Evolutionary conservation across 2,797 vertebrate species (phyloP), one percentile per base, ranked within the genome.

Genomic region (Gorsachius magnificus): DNA sequence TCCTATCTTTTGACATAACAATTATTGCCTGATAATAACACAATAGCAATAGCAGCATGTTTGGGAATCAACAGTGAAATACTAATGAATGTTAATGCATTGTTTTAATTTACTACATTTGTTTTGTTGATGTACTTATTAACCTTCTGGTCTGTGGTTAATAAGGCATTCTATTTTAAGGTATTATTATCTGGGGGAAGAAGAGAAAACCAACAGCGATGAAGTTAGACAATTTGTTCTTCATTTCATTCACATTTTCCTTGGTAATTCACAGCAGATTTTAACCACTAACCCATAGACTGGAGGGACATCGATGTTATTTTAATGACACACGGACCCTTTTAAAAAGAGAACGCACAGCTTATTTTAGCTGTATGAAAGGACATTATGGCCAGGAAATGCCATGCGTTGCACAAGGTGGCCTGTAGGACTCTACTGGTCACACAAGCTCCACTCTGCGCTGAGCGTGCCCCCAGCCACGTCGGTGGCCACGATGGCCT

Each of bases 41-140:
- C 87, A 76, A 83, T 91, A 94, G 93, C 87, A 92, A 95, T 45
- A 96, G 87, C 79, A 95, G 92, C 87, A 78, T 93, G 82, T 80
- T 96, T 96, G 92, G 86, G 95, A 93, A 97, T 94, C 93, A 96
- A 95, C 89, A 89, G 90, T 72, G 95, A 97, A 91, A 81, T 97
- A 96, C 94, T 97, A 97, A 97, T 96, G 89, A 95, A 92, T 96
- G 79, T 95, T 97, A 97, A 96, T 94, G 94, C 88, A 95, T 92
- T 91, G 86, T 86, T 95, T 96, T 95, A 96, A 97, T 97, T 92
- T 96, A 95, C 88, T 90, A 89, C 60, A 93, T 96, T 96, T 96
- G 81, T 97, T 97, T 97, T 96, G 94, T 83, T 94, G 80, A 88
- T 96, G 61, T 93, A 83, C 76, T 57, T 95, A 93, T 95, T 97